These are phyloP conservation scores for Eumeta japonica DNA, from an alignment of 1,140 invertebrate species.

Conservation along the genomic window DNA sequence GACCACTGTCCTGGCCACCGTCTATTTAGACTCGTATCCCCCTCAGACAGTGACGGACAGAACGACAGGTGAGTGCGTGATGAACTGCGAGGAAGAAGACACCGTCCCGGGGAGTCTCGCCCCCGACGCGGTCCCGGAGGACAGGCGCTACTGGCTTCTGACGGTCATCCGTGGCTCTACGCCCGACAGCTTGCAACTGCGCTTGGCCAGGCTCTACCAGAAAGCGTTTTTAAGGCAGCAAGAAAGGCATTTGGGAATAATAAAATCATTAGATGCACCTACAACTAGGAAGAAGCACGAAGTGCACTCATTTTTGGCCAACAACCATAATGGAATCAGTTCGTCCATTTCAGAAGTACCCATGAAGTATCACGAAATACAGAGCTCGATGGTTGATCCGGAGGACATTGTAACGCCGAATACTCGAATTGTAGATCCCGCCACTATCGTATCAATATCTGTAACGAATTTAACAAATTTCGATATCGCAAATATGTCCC, in stretches of 20 bases:
- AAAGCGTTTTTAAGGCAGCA: conserved; percentile 70
- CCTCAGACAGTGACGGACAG: conserved; percentile 44
- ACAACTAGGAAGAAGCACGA: conserved; percentile 46
- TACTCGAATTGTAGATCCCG: conserved; percentile 14
- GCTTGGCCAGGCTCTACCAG: conserved; percentile 63
- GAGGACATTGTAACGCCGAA: no score
- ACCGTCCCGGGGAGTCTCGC: conserved; percentile 36
- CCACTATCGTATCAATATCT: conserved; percentile 12
- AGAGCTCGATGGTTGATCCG: conserved; percentile 24
- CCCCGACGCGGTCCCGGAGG: conserved; percentile 48
- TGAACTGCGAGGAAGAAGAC: conserved; percentile 38
- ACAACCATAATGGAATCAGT: conserved; percentile 31
- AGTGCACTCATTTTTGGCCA: conserved; percentile 44
- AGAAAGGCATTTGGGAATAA: conserved; percentile 67
- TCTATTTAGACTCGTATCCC: conserved; percentile 57
- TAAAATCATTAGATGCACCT: conserved; percentile 45
- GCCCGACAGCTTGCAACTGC: conserved; percentile 59
- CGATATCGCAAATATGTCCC: neutral
- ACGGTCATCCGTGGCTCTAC: conserved; percentile 66
- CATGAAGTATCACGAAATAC: conserved; percentile 27
- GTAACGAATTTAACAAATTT: conserved; percentile 4
- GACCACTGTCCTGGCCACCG: conserved; percentile 63
- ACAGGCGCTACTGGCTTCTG: conserved; percentile 74
- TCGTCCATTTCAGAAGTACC: conserved; percentile 19
- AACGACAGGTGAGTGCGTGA: conserved; percentile 40